phyloP scores from a whole-genome alignment of 2,888 invertebrate genomes.

The Xestoiulus laeticollis region DNA sequence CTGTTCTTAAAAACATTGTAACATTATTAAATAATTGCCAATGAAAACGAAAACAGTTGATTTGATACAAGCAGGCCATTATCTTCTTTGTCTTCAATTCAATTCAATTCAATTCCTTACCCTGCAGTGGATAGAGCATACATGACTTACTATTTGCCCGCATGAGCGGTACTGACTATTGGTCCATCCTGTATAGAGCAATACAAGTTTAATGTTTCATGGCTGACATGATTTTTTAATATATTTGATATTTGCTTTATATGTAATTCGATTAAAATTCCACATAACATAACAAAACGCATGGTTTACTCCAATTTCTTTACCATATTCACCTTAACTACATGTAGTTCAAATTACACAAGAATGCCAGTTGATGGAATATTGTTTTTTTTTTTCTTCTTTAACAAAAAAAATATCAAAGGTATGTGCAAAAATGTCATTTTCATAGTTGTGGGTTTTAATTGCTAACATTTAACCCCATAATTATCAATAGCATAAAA shows the following conservation, averaged over 20 bases:
- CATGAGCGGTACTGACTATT: too few relatives aligned
- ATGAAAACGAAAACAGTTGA: too few relatives aligned
- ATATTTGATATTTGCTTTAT: not conserved
- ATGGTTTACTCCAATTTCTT: not conserved
- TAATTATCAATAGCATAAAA: not conserved
- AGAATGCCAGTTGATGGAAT: not conserved
- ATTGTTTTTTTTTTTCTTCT: not conserved
- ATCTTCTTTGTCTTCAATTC: too few relatives aligned
- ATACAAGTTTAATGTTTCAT: too few relatives aligned
- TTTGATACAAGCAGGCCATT: too few relatives aligned
- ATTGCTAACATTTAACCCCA: not conserved
- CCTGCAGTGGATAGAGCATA: not conserved
- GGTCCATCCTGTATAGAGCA: too few relatives aligned
- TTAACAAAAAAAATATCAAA: not conserved
- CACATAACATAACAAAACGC: not conserved
- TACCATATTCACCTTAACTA: not conserved
- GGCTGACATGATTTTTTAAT: not conserved
- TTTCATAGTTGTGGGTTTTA: not conserved
- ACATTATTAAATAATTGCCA: too few relatives aligned
- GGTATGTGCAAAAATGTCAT: not conserved
- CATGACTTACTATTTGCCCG: not conserved
- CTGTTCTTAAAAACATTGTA: too few relatives aligned
- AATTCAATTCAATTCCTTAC: not conserved
- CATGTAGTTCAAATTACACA: not conserved
- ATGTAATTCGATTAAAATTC: constrained; percentile 1